Evolutionary conservation across 2,113 vertebrate genomes (phyloP).

Genomic region (Grantiella picta): DNA sequence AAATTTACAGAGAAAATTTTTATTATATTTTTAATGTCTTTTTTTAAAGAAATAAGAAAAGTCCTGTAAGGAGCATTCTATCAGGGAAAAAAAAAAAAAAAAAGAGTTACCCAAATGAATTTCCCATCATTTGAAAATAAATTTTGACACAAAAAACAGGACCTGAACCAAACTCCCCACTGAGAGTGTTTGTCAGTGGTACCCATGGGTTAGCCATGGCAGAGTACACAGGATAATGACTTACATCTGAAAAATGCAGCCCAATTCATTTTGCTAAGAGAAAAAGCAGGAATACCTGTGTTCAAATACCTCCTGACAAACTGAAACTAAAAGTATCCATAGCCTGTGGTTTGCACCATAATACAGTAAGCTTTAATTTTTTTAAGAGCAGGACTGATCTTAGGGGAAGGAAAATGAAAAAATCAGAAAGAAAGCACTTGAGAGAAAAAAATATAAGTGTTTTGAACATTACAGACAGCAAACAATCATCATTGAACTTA

Average conservation of each 20-base stretch:
- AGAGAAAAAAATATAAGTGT: background rate
- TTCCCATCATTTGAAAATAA: background rate
- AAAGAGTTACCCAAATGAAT: background rate
- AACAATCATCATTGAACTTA: background rate
- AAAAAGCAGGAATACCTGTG: background rate
- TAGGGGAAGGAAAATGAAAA: background rate
- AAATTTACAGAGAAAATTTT: background rate
- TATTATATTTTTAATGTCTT: background rate
- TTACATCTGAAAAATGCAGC: background rate
- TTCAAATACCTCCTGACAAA: background rate
- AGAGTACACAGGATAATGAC: accelerated
- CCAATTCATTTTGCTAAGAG: background rate
- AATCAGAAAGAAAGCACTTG: background rate
- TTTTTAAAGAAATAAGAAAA: background rate
- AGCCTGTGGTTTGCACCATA: background rate
- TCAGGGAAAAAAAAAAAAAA: background rate
- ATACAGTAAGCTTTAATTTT: background rate
- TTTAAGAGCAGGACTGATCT: background rate
- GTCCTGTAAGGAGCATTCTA: background rate
- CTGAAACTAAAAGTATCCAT: background rate
- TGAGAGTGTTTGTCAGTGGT: background rate
- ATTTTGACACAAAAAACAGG: background rate
- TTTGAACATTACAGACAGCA: background rate
- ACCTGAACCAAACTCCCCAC: background rate
- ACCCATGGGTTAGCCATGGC: background rate